Conservation (phyloP, 2,888 invertebrate species). For the Ditylenchus weischeri region DNA sequence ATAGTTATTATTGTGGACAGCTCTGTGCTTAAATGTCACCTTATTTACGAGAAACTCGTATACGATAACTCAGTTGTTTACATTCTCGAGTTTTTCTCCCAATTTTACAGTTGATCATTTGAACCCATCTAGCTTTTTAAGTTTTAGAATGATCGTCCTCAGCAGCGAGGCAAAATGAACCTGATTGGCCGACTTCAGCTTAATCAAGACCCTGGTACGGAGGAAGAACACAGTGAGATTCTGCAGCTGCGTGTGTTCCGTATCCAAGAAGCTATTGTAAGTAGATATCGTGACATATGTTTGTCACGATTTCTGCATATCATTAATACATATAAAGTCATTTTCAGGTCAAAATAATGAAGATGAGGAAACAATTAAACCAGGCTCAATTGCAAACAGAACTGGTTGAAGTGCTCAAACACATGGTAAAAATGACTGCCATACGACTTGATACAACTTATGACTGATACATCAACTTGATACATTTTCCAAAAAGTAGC, state of each 20-base stretch:
- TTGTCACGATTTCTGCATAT: too few species aligned
- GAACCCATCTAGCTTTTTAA: slow-evolving; percentile 1
- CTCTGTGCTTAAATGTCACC: too few species aligned
- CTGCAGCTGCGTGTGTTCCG: slow-evolving; percentile 90
- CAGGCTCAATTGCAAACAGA: slow-evolving; percentile 94
- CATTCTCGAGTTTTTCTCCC: too few species aligned
- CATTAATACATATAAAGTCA: too few species aligned
- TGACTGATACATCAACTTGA: too few species aligned
- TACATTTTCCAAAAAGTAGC: too few species aligned
- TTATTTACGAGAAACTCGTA: too few species aligned
- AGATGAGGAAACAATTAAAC: slow-evolving; percentile 90
- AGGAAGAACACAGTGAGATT: slow-evolving; percentile 97
- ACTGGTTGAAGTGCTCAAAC: slow-evolving; percentile 92
- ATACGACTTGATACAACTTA: too few species aligned
- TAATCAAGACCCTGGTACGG: slow-evolving; percentile 60
- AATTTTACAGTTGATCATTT: too few species aligned
- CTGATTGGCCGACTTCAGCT: slow-evolving; percentile 86
- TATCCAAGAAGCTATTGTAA: slow-evolving; percentile 21
- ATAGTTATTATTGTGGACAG: too few species aligned
- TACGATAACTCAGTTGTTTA: too few species aligned
- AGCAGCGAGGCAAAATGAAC: slow-evolving; percentile 90
- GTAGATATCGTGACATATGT: too few species aligned
- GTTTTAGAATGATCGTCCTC: slow-evolving; percentile 83
- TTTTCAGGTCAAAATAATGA: slow-evolving; percentile 82
- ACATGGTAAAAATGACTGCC: slow-evolving; percentile 76